A percentile compares a stretch with the other conserved stretches of the same genome.
Conservation (phyloP, 64 coral and sea anemone genomes). For the Montipora efflorescens region DNA sequence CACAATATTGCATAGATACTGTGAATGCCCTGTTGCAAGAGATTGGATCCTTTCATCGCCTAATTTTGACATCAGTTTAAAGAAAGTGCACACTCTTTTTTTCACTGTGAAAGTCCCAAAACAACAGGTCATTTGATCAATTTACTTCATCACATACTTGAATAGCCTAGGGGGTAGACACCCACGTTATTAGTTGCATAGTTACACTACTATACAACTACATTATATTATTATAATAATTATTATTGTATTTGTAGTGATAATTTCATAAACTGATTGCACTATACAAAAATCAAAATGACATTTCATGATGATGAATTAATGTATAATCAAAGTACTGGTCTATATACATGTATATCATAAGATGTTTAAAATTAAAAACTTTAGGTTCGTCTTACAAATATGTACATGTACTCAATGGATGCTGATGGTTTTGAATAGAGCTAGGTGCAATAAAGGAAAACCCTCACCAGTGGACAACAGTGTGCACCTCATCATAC, state of each 20-base stretch:
- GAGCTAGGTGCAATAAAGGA: background rate
- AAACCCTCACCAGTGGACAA: background rate
- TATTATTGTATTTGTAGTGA: background rate
- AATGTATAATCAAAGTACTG: background rate
- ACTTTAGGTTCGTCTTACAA: background rate
- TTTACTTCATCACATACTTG: background rate
- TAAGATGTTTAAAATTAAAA: background rate
- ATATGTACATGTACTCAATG: background rate
- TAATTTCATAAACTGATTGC: background rate
- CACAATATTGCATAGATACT: background rate
- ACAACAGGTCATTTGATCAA: background rate
- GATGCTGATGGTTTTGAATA: background rate
- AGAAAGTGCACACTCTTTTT: background rate
- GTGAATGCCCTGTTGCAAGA: background rate
- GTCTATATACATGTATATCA: background rate
- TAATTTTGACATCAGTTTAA: background rate
- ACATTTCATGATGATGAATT: background rate
- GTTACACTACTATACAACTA: background rate
- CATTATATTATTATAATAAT: background rate
- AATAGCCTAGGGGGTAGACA: background rate
- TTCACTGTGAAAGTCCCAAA: background rate
- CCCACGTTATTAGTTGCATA: background rate
- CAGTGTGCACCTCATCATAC: conserved; percentile 11
- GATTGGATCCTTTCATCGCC: background rate
- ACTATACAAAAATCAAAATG: background rate